Evolutionary conservation across 2,888 invertebrate genomes (phyloP).

Genomic region (Apeira syringaria): DNA sequence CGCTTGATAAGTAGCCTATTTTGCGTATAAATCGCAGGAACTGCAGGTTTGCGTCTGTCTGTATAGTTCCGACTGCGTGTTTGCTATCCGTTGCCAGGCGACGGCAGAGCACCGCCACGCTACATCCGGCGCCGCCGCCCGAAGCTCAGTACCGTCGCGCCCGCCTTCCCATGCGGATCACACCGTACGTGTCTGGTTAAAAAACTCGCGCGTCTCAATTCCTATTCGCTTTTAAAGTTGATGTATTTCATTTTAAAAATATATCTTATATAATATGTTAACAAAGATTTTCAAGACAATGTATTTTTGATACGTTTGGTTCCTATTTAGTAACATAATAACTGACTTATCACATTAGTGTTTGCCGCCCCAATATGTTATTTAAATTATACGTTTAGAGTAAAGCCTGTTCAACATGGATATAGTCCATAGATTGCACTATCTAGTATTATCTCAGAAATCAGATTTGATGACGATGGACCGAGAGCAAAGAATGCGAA

Average conservation of each 20-base stretch:
- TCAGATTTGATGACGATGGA: constrained; percentile 80
- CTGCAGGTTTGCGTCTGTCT: constrained; percentile 23
- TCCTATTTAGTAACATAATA: too few species aligned
- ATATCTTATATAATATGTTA: too few species aligned
- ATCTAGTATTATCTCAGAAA: constrained; percentile 77
- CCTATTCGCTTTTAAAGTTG: not conserved
- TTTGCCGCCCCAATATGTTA: too few species aligned
- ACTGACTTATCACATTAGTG: too few species aligned
- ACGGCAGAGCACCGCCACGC: constrained; percentile 57
- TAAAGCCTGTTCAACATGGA: constrained; percentile 55
- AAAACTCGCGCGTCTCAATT: constrained; percentile 19
- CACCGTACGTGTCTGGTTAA: not conserved
- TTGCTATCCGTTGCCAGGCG: constrained; percentile 73
- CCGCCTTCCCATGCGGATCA: constrained; percentile 55
- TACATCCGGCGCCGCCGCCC: constrained; percentile 60
- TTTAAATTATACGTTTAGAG: too few species aligned
- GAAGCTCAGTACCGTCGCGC: constrained; percentile 61
- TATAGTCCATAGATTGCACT: constrained; percentile 77
- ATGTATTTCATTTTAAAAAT: too few species aligned
- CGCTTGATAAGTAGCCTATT: constrained; percentile 6
- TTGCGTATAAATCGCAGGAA: constrained; percentile 20
- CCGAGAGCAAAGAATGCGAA: constrained; percentile 71
- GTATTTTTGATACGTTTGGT: too few species aligned
- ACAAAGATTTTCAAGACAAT: too few species aligned
- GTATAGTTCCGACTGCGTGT: constrained; percentile 44